Evolutionary conservation across 2,797 vertebrate species (phyloP), one percentile per base, ranked within the genome.

Genomic region (Moxostoma hubbsi): DNA sequence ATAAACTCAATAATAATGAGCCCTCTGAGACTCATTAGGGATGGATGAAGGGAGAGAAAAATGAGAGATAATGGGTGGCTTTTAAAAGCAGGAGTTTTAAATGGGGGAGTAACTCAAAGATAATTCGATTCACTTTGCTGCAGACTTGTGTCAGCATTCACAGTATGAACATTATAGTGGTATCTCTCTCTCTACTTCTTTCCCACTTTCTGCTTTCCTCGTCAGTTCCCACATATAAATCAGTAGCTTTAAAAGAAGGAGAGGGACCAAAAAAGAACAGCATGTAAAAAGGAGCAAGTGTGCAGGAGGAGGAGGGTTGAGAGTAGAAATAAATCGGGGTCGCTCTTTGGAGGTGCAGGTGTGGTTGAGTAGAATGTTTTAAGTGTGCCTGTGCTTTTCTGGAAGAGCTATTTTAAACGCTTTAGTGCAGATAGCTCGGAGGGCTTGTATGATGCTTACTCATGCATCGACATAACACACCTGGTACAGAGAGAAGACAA

Each of bases 81-180:
- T 65, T 68, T 82, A 49, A 62, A 61, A 77, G 62, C 53, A 59
- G 12, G 51, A 65, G 73, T 59, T 36, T 79, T 71, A 78, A 75
- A 76, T 66, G 57, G 80, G 83, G 45, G 69, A 62, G 84, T 90
- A 89, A 90, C 89, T 85, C 82, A 80, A 84, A 86, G 85, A 88
- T 89, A 73, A 90, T 92, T 88, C 57, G 76, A 88, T 91, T 72
- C 81, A 77, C 86, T 24, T 85, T 85, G 73, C 81, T 80, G 83
- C 81, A 59, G n/a, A 47, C 73, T 75, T 77, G 24, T 24, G 10
- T 49, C 51, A 65, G 43, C 58, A 53, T 59, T 70, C 43, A 58
- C 9, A 54, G 51, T 74, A 50, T 58, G 63, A 61, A 43, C 51
- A 67, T 63, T 74, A 73, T 49, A 58, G 49, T 74, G 51, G 51